Evolutionary conservation across 2,888 invertebrate species (phyloP), one percentile per base, ranked within the genome.

Genomic region (Germaria angustata): DNA sequence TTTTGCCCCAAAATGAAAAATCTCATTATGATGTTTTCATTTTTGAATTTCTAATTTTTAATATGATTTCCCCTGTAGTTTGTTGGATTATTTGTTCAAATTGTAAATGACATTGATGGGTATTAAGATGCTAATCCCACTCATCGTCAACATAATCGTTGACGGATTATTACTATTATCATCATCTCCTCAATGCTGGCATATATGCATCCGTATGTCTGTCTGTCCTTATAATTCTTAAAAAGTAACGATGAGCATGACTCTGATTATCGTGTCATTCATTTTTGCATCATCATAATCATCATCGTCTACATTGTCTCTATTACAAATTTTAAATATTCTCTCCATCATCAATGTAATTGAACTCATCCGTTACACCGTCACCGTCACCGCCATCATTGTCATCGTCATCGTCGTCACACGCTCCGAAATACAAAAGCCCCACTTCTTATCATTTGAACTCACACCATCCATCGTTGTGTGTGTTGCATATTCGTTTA

Each of bases 31-130:
- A 32, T 51, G 20, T 41, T 63, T 20, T 4, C 24, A 55, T 65
- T 44, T n/a, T n/a, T 44, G 0, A 13, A 24, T 22, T 44, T 13
- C 44, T 36, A 34, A 34, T 15, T 59, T 68, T 59, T 44, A 24
- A 51, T 46, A 53, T 49, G 28, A 68, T 51, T 69, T 77, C 34
- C 4, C 17, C 41, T 77, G 49, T 53, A 11, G 44, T 59, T 53
- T 46, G 44, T 51, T 66, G 20, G 71, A 71, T 53, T 81, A 61
- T 76, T 76, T 71, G 57, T 51, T 76, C 63, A 36, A 13, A 71
- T 69, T 75, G 57, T 51, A 65, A 66, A 66, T 71, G 71, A 66
- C 76, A 76, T 71, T 81, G 57, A 81, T 63, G 68, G 28, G 61
- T 46, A 72, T 72, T 81, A 57, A 49, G 46, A 49, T 81, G 78